These are phyloP conservation scores for Cephus pygmeus DNA, from an alignment of 2,888 invertebrate species.

Conservation along the genomic window DNA sequence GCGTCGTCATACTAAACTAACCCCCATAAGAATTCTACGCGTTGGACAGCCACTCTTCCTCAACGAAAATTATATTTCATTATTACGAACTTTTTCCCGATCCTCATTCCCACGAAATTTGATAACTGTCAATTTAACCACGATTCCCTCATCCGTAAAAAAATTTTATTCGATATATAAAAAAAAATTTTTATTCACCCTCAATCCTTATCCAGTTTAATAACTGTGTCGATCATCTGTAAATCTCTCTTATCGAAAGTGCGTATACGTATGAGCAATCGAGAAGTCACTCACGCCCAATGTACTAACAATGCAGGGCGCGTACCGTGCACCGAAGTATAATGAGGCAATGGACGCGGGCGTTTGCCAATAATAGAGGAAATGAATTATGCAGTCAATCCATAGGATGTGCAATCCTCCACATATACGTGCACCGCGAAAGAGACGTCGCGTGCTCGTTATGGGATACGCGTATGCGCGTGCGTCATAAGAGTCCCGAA, in stretches of 20 bases:
- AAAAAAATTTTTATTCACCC: neutral
- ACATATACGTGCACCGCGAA: conserved; percentile 23
- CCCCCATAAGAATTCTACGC: neutral
- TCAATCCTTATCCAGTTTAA: neutral
- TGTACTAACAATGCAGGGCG: conserved; percentile 18
- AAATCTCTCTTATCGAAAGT: neutral
- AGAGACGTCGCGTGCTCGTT: neutral
- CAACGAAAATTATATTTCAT: neutral
- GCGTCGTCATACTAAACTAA: neutral
- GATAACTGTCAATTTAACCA: neutral
- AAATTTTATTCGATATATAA: neutral
- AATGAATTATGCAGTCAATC: conserved; percentile 47
- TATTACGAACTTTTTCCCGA: neutral
- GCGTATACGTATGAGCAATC: neutral
- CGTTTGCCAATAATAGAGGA: conserved; percentile 38
- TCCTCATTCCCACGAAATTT: neutral
- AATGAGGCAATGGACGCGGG: conserved; percentile 40
- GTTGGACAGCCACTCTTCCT: neutral
- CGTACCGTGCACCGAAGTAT: conserved; percentile 31
- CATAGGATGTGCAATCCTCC: conserved; percentile 39
- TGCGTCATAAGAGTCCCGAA: neutral
- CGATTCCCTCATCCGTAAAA: neutral
- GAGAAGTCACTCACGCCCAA: neutral
- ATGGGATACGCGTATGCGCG: neutral
- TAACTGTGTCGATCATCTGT: neutral